Evolutionary conservation across 2,888 invertebrate genomes (phyloP), one percentile per base, ranked within the genome.

Genomic region (Tenthredo notha): DNA sequence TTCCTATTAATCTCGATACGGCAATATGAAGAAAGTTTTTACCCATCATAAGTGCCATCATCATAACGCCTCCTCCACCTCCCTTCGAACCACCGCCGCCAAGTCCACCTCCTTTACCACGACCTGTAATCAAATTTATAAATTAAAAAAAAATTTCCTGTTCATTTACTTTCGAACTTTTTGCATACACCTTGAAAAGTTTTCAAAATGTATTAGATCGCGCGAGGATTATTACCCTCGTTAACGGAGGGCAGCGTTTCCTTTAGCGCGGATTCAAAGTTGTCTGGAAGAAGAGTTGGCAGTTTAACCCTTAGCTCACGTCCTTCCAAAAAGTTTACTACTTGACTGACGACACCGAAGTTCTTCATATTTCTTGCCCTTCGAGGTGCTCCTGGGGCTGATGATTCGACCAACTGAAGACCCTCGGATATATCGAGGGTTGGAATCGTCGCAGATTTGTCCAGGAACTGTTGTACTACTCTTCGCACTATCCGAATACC

Each of bases 231-330:
- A 6, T 43, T 88, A 94, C 94, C 90, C 94, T 93, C 90, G 87
- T 94, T 94, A n/a, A 94, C 94, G n/a, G 94, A 93, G 84, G 94
- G 94, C 88, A 95, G 86, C 0, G 95, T 94, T 85, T 95, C 94
- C 29, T 94, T 93, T 0, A 96, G 92, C 6, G 95, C 95, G 70
- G 94, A 94, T 88, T 95, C 95, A 85, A 96, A 93, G 87, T 96
- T 96, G 29, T 95, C 95, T 10, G 96, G 96, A 86, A 97, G 94
- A 87, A 97, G 92, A 90, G 96, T 96, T 0, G 96, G 95, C 84
- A 97, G 92, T 89, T 95, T 96, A 85, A 97, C 96, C 90, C 96
- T 95, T 21, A 97, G 91, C 91, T 97, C 97, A 87, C 97, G 96
- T 2, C 95, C 96, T 90, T 96, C 95, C 2, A 97, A 92, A 89